These are phyloP conservation scores for Aspidoscelis tigris DNA, from an alignment of 2,113 vertebrate genomes.

Conservation along the genomic window DNA sequence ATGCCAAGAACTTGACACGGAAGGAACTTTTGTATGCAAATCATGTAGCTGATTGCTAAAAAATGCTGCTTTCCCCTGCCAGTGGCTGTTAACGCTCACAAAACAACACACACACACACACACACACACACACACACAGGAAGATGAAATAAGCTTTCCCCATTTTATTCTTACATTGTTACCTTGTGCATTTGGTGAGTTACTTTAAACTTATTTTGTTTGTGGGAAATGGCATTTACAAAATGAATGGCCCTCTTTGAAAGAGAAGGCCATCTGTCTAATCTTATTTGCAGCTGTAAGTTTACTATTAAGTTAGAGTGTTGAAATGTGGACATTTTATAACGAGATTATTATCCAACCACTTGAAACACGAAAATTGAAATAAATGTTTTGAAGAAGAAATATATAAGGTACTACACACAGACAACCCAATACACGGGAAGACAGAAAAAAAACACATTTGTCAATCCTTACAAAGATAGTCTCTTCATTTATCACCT, in stretches of 20 bases:
- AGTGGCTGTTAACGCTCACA: no score
- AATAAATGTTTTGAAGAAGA: conserved; percentile 1
- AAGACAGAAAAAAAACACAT: neutral
- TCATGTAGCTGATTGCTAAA: neutral
- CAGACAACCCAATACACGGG: neutral
- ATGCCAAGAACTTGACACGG: neutral
- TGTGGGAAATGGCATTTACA: neutral
- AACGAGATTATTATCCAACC: neutral
- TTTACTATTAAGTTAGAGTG: neutral
- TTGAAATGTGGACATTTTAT: neutral
- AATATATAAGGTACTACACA: neutral
- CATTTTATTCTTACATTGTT: neutral
- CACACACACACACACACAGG: no score
- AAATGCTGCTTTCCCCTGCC: no score
- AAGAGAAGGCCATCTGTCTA: neutral
- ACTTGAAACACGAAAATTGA: neutral
- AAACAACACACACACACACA: no score
- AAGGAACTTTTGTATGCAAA: neutral
- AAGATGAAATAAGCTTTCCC: no score
- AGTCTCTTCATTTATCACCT: neutral
- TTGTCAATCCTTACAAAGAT: conserved; percentile 13
- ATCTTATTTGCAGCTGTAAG: neutral
- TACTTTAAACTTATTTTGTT: neutral
- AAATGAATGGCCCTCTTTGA: neutral
- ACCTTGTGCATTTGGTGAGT: neutral